Evolutionary conservation across 2,113 vertebrate genomes (phyloP).

Genomic region (Gracilinanus agilis): DNA sequence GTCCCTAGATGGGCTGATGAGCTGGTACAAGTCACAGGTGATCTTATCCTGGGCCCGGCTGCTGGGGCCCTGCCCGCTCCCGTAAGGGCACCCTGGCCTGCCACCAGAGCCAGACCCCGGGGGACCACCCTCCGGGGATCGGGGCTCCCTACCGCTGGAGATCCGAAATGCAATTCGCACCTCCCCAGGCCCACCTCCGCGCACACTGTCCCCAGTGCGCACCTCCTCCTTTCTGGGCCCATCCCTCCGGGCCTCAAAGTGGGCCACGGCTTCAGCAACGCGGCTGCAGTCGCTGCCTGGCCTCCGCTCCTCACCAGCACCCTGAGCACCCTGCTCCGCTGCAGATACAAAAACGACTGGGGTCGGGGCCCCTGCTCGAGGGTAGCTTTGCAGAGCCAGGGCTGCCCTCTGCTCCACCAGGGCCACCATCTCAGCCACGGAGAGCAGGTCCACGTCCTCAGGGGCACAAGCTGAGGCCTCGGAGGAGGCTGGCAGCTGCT

Average conservation of each 20-base stretch:
- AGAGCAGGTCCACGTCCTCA: slow-evolving; percentile 86
- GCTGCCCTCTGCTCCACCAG: slow-evolving; percentile 93
- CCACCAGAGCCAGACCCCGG: slow-evolving; percentile 85
- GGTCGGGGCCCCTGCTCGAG: slow-evolving; percentile 63
- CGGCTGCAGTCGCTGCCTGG: slow-evolving; percentile 84
- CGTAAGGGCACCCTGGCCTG: slow-evolving; percentile 89
- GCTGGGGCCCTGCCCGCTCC: slow-evolving; percentile 77
- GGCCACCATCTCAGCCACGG: slow-evolving; percentile 97
- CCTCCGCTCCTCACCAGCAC: slow-evolving; percentile 54
- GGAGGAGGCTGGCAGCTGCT: slow-evolving; percentile 67
- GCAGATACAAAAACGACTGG: slow-evolving; percentile 86
- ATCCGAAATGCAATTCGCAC: slow-evolving; percentile 95
- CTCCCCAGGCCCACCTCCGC: slow-evolving; percentile 79
- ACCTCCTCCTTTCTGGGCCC: slow-evolving; percentile 64
- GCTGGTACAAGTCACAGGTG: slow-evolving; percentile 96
- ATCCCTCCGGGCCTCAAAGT: slow-evolving; percentile 89
- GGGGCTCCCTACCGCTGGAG: slow-evolving; percentile 88
- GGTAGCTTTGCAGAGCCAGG: slow-evolving; percentile 89
- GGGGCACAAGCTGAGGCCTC: slow-evolving; percentile 47
- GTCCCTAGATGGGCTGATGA: slow-evolving; percentile 92
- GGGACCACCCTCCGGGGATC: slow-evolving; percentile 82
- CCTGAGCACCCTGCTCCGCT: slow-evolving; percentile 77
- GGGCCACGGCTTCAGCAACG: slow-evolving; percentile 94
- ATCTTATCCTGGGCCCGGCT: slow-evolving; percentile 94
- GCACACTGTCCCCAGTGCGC: slow-evolving; percentile 43